Evolutionary conservation across 2,888 invertebrate species (phyloP), one percentile per base, ranked within the genome.

Genomic region (Harpagoxenus sublaevis): DNA sequence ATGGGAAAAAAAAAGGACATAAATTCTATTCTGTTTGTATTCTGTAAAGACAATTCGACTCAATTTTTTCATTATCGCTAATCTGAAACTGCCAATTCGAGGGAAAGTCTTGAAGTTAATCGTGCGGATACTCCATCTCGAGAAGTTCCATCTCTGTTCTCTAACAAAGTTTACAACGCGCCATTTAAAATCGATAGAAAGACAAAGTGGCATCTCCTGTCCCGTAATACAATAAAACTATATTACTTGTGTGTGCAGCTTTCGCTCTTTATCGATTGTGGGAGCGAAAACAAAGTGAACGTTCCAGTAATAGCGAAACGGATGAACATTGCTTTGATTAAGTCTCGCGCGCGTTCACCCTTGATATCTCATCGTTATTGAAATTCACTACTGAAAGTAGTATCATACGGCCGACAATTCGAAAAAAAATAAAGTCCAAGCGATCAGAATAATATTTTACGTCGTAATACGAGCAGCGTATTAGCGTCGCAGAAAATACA

Each of bases 401-500:
- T 66, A 63, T 18, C 53, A 84, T 70, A 81, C 78, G 78, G 55
- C 66, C 51, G 73, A 78, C 31, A 79, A 83, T 68, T 87, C 66
- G n/a, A 51, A 71, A 74, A 66, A 74, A 87, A 85, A 83, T 39
- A 84, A 87, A 84, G 55, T 66, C 62, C 31, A 92, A 92, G 88
- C 91, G 83, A 68, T 77, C 82, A 90, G 79, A 86, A 86, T 70
- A 57, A 65, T 65, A 70, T 70, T 70, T 85, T 82, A 85, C 65
- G 82, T 73, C 81, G 79, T 86, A 90, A 85, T 82, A 88, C 90
- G 91, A 92, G 92, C 91, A 92, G 93, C 91, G 90, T 92, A 89
- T 92, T 90, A 92, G 92, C 93, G 89, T 92, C 93, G 91, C 89
- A 92, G 89, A 89, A 90, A 89, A 92, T 88, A 93, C 88, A 93